Base-by-base conservation (phyloP, 2,888 invertebrate species). In the Branchipolynoe longqiensis region DNA sequence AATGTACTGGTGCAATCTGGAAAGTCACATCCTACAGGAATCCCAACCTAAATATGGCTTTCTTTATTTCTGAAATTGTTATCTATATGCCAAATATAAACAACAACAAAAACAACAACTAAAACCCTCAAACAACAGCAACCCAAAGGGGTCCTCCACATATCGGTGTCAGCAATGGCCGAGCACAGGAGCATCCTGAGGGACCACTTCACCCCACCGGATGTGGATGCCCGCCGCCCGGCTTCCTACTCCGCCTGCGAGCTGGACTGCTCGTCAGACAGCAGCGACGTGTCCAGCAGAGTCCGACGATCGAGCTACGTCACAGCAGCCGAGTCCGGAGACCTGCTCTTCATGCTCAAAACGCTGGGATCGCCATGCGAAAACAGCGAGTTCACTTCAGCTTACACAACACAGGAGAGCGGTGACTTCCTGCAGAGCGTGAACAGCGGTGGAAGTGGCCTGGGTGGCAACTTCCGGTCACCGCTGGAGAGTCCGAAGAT, bases 321-420 rank as follows among this genome's bases (percentile, higher is more conserved):
- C 54, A 78, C 78, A 8, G 78, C 78, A 2, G 78, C 78, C 22
- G 78, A 78, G 31, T 78, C 78, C 6, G 31, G 48, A 8, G 78
- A 78, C 54, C 28, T 78, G 14, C 41, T 78, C 48, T 78, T 78
- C 54, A 18, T 78, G 48, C 41, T 78, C 25, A 78, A 48, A 48
- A 78, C 78, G 18, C 41, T 28, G 22, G 1, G 41, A 1, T 1
- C 78, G 2, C 78, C 78, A 8, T 0, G 48, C 8, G 28, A 28
- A 4, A 48, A 54, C 41, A 78, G 78, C 28, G 78, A 54, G 28
- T 48, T 41, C 22, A 78, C 78, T 48, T 78, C 78, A 25, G 78
- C 48, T 48, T 78, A 78, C 54, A 78, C 78, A 28, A 78, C 78
- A 1, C 78, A 78, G 54, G 78, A 78, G 48, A 78, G 69, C 22